Conservation (phyloP, 1,140 invertebrate species). For the Platorchestia sp. region DNA sequence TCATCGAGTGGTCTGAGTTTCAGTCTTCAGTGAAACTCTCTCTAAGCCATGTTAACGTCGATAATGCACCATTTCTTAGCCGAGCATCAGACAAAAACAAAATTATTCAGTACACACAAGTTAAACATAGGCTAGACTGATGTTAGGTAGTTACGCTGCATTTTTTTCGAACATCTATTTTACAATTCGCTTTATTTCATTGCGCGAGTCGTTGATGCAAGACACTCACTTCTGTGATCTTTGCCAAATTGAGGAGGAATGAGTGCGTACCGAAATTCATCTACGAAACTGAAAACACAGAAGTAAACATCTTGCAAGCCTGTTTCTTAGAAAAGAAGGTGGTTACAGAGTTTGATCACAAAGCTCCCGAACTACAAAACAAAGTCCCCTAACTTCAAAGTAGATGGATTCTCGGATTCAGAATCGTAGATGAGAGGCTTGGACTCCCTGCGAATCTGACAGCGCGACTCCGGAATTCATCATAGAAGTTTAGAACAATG, state of each 20-base stretch:
- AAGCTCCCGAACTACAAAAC: not conserved
- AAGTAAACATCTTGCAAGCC: not conserved
- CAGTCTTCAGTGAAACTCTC: too few relatives aligned
- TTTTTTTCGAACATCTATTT: too few relatives aligned
- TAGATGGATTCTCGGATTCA: not conserved
- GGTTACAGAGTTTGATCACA: not conserved
- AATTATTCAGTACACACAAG: too few relatives aligned
- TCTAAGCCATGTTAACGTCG: too few relatives aligned
- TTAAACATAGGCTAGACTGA: too few relatives aligned
- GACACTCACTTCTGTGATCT: not conserved
- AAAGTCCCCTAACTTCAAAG: not conserved
- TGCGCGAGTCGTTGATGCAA: too few relatives aligned
- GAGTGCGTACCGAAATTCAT: not conserved
- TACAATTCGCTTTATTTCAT: too few relatives aligned
- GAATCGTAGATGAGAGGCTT: not conserved
- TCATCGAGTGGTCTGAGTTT: not conserved
- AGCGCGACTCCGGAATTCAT: not conserved
- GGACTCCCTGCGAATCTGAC: not conserved
- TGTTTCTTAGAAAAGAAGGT: not conserved
- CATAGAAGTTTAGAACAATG: not conserved
- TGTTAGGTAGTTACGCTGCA: too few relatives aligned
- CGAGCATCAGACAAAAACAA: too few relatives aligned
- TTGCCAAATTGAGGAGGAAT: not conserved
- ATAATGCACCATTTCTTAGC: too few relatives aligned
- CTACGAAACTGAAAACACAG: not conserved